phyloP scores from a whole-genome alignment of 2,113 vertebrate species.

The Melanocharis versteri region DNA sequence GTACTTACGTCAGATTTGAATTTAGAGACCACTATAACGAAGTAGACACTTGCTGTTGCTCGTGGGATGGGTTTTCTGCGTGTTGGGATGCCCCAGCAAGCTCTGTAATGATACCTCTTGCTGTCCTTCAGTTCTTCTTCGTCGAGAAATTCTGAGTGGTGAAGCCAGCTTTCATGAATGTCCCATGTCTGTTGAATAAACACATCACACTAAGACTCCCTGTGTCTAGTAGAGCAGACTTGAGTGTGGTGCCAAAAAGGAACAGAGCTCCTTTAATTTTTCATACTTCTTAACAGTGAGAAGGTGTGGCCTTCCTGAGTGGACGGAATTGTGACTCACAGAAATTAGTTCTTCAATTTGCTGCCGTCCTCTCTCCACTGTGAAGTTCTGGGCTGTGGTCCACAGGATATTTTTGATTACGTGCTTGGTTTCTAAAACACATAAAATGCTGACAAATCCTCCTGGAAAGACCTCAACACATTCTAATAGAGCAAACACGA shows the following conservation, averaged over 20 bases:
- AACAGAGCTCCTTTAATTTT: background rate
- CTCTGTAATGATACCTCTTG: background rate
- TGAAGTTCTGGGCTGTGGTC: background rate
- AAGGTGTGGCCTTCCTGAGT: background rate
- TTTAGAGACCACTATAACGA: background rate
- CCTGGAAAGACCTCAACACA: background rate
- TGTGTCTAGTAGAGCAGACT: background rate
- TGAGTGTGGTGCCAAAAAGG: background rate
- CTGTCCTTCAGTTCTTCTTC: background rate
- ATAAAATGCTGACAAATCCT: background rate
- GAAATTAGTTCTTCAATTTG: conserved; percentile 6
- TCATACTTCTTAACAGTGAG: background rate
- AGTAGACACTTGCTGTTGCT: background rate
- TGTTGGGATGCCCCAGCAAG: background rate
- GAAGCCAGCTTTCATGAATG: background rate
- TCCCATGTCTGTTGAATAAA: background rate
- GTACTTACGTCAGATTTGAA: background rate
- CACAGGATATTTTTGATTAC: background rate
- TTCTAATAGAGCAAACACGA: background rate
- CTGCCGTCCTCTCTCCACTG: background rate
- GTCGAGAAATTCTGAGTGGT: background rate
- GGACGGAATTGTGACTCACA: background rate
- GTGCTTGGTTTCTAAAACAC: background rate
- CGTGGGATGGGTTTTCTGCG: background rate
- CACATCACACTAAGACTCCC: background rate